Percentiles rank a stretch among this genome's conserved stretches.
These are phyloP conservation scores for Acrocephalus arundinaceus DNA, from an alignment of 2,113 vertebrate genomes.

Conservation along the genomic window DNA sequence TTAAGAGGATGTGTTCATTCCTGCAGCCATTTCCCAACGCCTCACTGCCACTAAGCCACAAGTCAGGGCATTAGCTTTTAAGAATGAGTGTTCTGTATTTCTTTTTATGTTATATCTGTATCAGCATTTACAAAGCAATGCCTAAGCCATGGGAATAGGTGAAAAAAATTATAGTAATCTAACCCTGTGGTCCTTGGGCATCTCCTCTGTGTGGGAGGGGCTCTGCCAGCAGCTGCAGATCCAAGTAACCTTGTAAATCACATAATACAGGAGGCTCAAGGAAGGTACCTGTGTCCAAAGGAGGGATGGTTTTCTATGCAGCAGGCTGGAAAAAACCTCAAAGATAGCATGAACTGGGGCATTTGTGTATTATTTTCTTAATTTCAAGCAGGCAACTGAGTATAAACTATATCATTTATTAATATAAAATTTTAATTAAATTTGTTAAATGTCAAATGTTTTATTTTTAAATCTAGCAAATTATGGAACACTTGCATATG, in stretches of 20 bases:
- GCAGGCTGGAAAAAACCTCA: neutral
- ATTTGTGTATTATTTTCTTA: neutral
- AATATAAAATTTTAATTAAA: neutral
- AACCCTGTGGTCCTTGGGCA: neutral
- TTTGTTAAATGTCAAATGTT: neutral
- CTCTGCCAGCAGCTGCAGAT: neutral
- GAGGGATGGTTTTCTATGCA: neutral
- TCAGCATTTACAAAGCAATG: neutral
- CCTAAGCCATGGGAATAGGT: neutral
- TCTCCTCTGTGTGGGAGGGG: neutral
- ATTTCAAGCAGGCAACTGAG: neutral
- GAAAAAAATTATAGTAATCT: neutral
- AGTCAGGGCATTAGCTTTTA: neutral
- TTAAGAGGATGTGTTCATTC: neutral
- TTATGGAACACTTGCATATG: neutral
- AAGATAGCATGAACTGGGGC: neutral
- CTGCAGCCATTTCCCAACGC: neutral
- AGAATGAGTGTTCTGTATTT: neutral
- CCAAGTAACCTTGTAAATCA: neutral
- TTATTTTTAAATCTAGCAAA: neutral
- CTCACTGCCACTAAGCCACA: neutral
- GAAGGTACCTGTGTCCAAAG: neutral
- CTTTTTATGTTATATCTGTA: neutral
- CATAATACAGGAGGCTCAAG: neutral
- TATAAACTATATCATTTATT: neutral